Conservation (phyloP, 2,113 vertebrate genomes). For the Poecile atricapillus region DNA sequence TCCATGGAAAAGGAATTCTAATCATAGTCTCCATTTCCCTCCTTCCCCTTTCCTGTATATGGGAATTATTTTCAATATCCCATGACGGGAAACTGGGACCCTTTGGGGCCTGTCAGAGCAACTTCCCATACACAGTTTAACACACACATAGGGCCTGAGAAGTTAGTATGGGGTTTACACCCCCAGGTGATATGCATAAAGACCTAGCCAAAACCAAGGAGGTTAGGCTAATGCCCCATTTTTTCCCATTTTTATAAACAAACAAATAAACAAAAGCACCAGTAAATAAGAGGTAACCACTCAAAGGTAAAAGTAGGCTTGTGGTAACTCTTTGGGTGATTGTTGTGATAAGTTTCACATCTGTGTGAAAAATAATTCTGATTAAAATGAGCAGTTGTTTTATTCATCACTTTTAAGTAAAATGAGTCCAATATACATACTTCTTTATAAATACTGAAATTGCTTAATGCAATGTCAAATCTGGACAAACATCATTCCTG, state of each 20-base stretch:
- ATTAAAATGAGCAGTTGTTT: neutral
- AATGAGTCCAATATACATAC: neutral
- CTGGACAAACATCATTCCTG: neutral
- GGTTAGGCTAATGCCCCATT: neutral
- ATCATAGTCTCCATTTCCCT: neutral
- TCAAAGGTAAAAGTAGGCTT: neutral
- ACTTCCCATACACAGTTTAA: neutral
- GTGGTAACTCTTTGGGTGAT: neutral
- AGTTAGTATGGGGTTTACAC: neutral
- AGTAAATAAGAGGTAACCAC: neutral
- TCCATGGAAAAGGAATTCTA: neutral
- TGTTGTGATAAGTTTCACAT: neutral
- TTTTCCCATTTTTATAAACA: accelerated
- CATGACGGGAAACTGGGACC: neutral
- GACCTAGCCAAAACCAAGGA: neutral
- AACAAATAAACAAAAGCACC: neutral
- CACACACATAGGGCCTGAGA: neutral
- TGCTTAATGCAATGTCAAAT: neutral
- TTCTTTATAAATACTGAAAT: neutral
- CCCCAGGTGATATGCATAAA: neutral
- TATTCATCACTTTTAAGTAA: neutral
- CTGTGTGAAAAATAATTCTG: neutral
- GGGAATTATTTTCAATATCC: neutral
- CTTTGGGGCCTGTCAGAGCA: neutral
- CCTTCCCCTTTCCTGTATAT: neutral